Evolutionary conservation across 2,888 invertebrate genomes (phyloP).

Genomic region (Theretra japonica): DNA sequence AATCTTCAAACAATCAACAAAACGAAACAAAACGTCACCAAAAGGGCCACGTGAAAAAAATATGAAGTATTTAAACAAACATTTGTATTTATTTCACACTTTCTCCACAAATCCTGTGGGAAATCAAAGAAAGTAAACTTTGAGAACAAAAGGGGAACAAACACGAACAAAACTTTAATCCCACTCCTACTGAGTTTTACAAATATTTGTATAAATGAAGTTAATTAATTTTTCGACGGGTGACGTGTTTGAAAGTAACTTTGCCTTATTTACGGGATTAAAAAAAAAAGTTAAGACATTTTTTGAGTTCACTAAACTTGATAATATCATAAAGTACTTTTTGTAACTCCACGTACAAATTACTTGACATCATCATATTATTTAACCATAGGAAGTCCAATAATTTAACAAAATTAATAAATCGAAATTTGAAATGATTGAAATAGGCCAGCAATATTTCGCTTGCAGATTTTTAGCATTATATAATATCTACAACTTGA

Average conservation of each 20-base stretch:
- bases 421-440: too few species aligned
- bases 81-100: constrained; percentile 45
- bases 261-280: constrained; percentile 25
- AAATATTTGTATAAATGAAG: constrained; percentile 43
- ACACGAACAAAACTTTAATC: constrained; percentile 51
- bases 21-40: constrained; percentile 13
- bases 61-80: constrained; percentile 25
- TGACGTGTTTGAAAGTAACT: constrained; percentile 33
- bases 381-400: too few species aligned
- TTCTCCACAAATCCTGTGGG: constrained; percentile 57
- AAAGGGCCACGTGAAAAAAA: constrained; percentile 26
- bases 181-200: constrained; percentile 62
- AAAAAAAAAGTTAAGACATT: constrained; percentile 16
- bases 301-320: neutral
- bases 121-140: constrained; percentile 54
- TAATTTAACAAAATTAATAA: too few species aligned
- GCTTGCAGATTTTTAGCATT: too few species aligned
- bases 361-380: too few species aligned
- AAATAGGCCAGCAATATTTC: too few species aligned
- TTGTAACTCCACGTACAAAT: neutral
- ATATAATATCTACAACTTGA: too few species aligned
- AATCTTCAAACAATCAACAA: too few species aligned
- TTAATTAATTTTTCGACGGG: constrained; percentile 36
- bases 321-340: neutral
- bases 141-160: constrained; percentile 45